These are phyloP conservation scores for Halisarca cf. caerulea DNA, from an alignment of 37 sponge, comb jelly and placozoan genomes.

Conservation along the genomic window DNA sequence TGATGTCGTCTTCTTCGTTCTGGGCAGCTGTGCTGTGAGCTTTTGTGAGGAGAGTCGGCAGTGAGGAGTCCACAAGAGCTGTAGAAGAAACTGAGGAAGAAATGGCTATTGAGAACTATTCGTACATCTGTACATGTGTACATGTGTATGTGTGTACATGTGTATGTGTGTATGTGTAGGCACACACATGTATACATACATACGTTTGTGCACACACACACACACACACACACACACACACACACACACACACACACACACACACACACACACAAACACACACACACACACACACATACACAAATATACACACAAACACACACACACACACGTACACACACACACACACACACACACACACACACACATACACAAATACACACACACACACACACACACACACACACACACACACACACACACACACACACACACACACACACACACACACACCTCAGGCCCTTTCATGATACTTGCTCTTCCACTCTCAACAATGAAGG, in stretches of 20 bases:
- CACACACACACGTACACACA: no score
- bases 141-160: background rate
- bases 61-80: no score
- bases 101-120: no score
- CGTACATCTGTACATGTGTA: no score
- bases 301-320: no score
- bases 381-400: no score
- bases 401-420: no score
- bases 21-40: no score
- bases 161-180: background rate
- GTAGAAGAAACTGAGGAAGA: no score
- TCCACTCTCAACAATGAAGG: conserved; percentile 4
- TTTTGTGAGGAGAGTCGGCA: no score
- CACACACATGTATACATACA: background rate
- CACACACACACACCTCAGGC: background rate
- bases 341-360: background rate
- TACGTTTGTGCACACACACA: background rate
- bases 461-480: background rate
- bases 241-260: conserved; percentile 23
- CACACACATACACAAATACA: background rate
- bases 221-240: background rate
- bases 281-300: background rate
- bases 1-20: no score
- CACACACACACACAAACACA: conserved; percentile 3
- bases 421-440: conserved; percentile 28